These are phyloP conservation scores for Drosophila tripunctata DNA, from an alignment of 2,888 invertebrate genomes.

Conservation along the genomic window DNA sequence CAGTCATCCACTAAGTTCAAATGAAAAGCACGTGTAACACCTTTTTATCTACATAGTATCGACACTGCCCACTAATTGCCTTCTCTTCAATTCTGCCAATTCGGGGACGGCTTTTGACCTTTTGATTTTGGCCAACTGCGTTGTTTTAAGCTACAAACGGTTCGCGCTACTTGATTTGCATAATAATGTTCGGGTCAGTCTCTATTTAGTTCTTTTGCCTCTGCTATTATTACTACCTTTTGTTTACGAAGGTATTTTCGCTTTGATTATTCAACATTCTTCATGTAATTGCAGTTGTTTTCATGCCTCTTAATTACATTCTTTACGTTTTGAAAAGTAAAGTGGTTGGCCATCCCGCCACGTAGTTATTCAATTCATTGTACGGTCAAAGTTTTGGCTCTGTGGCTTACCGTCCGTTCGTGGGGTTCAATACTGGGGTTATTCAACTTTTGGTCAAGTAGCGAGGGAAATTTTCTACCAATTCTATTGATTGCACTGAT, in stretches of 20 bases:
- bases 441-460: conserved; percentile 48
- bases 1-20: not conserved
- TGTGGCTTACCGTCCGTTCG: conserved; percentile 35
- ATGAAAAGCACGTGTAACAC: conserved; percentile 28
- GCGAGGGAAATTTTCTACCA: conserved; percentile 2
- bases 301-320: conserved; percentile 64
- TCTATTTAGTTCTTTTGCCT: conserved; percentile 4
- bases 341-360: not conserved
- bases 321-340: conserved; percentile 20
- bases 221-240: conserved; percentile 55
- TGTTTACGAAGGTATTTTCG: conserved; percentile 34
- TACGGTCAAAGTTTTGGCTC: conserved; percentile 4
- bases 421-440: conserved; percentile 59
- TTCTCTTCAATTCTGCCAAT: conserved; percentile 16
- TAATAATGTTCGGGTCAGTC: conserved; percentile 50
- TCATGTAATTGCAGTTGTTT: conserved; percentile 36
- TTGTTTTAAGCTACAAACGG: conserved; percentile 2
- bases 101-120: conserved; percentile 55
- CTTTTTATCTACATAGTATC: conserved; percentile 22
- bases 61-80: conserved; percentile 10
- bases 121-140: conserved; percentile 31
- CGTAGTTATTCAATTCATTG: conserved; percentile 17
- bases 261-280: conserved; percentile 44
- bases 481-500: conserved; percentile 21
- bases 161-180: conserved; percentile 64